Percentiles rank a stretch among this genome's conserved stretches.
Evolutionary conservation across 2,888 invertebrate species (phyloP).

Genomic region (Erebia aethiops): DNA sequence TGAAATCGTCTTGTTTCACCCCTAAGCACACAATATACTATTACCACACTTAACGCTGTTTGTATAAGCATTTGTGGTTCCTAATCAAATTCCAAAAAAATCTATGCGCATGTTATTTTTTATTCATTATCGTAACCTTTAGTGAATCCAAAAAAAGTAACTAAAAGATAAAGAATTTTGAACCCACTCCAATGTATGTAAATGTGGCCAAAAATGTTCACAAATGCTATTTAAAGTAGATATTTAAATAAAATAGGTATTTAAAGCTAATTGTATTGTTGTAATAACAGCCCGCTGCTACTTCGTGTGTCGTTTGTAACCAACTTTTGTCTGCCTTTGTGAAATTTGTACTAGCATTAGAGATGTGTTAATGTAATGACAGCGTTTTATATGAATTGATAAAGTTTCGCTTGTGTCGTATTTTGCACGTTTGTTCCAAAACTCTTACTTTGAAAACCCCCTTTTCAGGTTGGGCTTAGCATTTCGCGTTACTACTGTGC

Average conservation of each 20-base stretch:
- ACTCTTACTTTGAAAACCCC: constrained; percentile 10
- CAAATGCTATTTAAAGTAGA: neutral
- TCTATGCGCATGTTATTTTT: no score
- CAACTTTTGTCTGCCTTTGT: constrained; percentile 20
- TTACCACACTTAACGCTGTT: no score
- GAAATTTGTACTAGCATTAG: constrained; percentile 10
- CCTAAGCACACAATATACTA: no score
- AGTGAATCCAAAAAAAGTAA: no score
- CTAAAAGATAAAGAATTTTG: no score
- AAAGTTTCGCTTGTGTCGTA: constrained; percentile 7
- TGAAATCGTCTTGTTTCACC: no score
- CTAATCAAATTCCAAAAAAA: no score
- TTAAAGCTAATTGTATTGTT: constrained; percentile 14
- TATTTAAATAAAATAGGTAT: constrained; percentile 8
- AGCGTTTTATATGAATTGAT: constrained; percentile 17
- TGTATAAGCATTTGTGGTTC: no score
- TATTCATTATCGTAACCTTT: no score
- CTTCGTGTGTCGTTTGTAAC: constrained; percentile 15
- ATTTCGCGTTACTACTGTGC: no score
- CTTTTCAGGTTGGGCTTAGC: neutral
- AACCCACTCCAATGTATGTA: no score
- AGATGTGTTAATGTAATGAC: constrained; percentile 13
- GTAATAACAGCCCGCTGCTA: constrained; percentile 8
- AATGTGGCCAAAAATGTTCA: constrained; percentile 7
- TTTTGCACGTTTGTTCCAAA: constrained; percentile 9